These are phyloP conservation scores for Ataeniobius toweri DNA, from an alignment of 2,797 vertebrate species.

Conservation along the genomic window DNA sequence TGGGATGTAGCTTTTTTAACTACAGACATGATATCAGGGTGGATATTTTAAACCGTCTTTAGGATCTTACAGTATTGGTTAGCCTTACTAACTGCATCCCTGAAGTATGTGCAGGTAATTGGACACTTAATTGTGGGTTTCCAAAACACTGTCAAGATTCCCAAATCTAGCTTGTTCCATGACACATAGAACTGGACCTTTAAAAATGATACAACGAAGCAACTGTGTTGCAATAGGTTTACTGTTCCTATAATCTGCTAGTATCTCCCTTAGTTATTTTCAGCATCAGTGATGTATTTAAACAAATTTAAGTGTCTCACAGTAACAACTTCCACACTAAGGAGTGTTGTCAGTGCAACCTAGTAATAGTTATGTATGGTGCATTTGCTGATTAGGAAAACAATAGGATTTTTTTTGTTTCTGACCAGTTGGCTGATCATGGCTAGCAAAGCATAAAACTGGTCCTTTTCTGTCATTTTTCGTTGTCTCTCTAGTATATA, in stretches of 20 bases:
- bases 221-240: not conserved
- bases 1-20: too few species aligned
- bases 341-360: not conserved
- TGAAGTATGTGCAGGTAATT: not conserved
- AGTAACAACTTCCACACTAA: not conserved
- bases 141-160: not conserved
- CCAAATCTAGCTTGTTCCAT: not conserved
- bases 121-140: not conserved
- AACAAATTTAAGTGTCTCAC: not conserved
- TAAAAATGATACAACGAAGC: not conserved
- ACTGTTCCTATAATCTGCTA: not conserved
- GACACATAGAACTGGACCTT: not conserved
- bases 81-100: not conserved
- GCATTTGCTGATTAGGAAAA: not conserved
- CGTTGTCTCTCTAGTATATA: not conserved
- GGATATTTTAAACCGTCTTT: not conserved
- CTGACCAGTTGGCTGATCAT: not conserved
- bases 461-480: not conserved
- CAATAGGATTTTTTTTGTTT: not conserved
- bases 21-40: too few species aligned
- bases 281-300: not conserved
- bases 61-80: not conserved
- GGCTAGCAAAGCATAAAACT: not conserved
- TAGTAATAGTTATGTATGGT: not conserved
- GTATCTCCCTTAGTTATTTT: not conserved